phyloP scores from a whole-genome alignment of 2,113 vertebrate genomes.

The Pipa parva region DNA sequence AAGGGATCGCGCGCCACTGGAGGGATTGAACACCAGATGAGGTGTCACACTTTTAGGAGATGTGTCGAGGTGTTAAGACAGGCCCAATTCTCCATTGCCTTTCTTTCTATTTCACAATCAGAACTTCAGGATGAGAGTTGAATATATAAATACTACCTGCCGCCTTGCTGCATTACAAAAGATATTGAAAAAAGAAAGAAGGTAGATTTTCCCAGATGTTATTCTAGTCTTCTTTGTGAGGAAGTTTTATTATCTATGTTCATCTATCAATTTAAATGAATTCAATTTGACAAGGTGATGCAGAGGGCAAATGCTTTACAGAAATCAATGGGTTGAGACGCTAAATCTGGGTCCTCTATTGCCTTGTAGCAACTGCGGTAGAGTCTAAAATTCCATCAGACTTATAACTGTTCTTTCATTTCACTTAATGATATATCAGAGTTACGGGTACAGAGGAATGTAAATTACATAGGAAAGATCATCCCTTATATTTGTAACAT shows the following conservation, averaged over 20 bases:
- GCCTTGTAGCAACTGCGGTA: neutral
- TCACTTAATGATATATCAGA: no score
- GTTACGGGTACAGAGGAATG: no score
- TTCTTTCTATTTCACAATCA: conserved; percentile 41
- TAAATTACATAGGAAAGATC: no score
- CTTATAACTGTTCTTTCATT: no score
- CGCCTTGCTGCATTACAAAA: conserved; percentile 36
- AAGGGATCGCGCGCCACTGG: conserved; percentile 49
- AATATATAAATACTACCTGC: conserved; percentile 48
- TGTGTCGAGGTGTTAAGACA: conserved; percentile 50
- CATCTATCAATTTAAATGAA: conserved; percentile 43
- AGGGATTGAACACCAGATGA: conserved; percentile 60
- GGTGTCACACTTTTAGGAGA: conserved; percentile 56
- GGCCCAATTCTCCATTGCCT: conserved; percentile 50
- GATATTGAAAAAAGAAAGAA: conserved; percentile 42
- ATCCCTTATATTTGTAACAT: no score
- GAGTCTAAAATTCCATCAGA: no score
- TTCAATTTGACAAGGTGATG: neutral
- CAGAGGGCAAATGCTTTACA: conserved; percentile 13
- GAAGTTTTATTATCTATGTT: conserved; percentile 37
- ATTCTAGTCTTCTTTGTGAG: conserved; percentile 8
- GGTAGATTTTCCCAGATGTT: conserved; percentile 33
- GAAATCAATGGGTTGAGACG: neutral
- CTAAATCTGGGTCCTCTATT: neutral
- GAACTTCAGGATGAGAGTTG: conserved; percentile 39